These are phyloP conservation scores for Cosmia pyralina DNA, from an alignment of 2,888 invertebrate genomes.

Conservation along the genomic window DNA sequence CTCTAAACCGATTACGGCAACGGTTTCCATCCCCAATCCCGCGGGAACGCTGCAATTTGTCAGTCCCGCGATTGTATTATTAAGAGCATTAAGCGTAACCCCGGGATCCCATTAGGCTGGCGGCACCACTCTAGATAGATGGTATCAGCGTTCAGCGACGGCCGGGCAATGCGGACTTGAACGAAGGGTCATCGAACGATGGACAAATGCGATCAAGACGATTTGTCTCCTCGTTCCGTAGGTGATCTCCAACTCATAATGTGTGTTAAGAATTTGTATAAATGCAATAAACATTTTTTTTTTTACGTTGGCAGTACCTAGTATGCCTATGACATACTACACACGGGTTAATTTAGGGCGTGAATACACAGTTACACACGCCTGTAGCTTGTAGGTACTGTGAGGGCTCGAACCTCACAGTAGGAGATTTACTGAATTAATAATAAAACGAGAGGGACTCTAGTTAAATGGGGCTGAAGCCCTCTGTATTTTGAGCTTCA, in stretches of 20 bases:
- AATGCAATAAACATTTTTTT: no score
- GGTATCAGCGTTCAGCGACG: constrained; percentile 60
- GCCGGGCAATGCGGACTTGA: constrained; percentile 73
- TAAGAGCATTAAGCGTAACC: constrained; percentile 63
- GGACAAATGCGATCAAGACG: constrained; percentile 52
- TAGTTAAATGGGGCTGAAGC: no score
- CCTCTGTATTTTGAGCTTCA: no score
- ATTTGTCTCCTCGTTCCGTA: constrained; percentile 29
- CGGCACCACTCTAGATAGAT: constrained; percentile 66
- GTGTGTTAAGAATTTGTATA: no score
- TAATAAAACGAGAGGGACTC: no score
- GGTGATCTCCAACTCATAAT: no score
- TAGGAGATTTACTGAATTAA: no score
- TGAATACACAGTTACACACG: no score
- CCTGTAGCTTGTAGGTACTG: no score
- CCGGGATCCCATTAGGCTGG: constrained; percentile 63
- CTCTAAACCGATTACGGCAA: constrained; percentile 48
- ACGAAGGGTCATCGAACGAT: constrained; percentile 74
- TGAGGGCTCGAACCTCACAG: no score
- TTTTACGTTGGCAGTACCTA: no score
- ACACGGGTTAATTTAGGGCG: no score
- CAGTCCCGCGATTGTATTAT: constrained; percentile 64
- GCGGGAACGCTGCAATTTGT: constrained; percentile 58
- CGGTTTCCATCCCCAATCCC: constrained; percentile 43
- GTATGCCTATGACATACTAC: not conserved